phyloP scores from a whole-genome alignment of 2,797 vertebrate genomes.

The Numenius phaeopus region DNA sequence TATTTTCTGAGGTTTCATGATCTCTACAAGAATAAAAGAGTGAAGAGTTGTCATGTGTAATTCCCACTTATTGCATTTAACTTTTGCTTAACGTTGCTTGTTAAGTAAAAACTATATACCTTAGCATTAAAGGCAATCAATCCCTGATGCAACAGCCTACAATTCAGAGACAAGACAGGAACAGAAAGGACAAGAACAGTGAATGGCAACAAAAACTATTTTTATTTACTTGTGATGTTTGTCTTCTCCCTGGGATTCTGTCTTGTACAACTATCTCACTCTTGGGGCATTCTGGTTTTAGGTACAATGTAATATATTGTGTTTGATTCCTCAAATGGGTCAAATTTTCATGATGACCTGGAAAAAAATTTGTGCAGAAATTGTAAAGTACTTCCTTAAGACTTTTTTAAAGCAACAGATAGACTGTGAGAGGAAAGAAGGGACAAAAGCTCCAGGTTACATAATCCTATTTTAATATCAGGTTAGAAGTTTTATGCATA shows the following conservation, averaged over 20 bases:
- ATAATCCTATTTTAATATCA: not conserved
- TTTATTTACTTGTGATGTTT: not conserved
- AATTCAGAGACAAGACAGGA: not conserved
- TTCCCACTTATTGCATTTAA: not conserved
- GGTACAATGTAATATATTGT: not conserved
- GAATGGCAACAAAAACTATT: accelerated
- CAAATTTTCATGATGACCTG: not conserved
- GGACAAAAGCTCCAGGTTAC: not conserved
- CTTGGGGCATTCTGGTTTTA: not conserved
- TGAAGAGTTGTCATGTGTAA: not conserved
- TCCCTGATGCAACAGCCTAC: not conserved
- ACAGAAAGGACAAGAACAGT: not conserved
- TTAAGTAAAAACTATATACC: not conserved
- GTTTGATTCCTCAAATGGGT: not conserved
- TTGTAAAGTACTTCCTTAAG: not conserved
- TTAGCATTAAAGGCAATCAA: not conserved
- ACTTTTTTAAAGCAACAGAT: not conserved
- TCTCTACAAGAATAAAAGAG: not conserved
- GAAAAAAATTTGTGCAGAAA: not conserved
- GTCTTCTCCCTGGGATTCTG: not conserved
- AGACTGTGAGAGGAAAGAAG: not conserved
- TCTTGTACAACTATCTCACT: not conserved
- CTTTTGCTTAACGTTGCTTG: not conserved
- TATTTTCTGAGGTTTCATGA: not conserved
- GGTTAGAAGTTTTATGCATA: not conserved